Percentiles rank a stretch among this genome's conserved stretches.
phyloP scores from a whole-genome alignment of 2,113 vertebrate genomes.

The Phoxinus phoxinus region DNA sequence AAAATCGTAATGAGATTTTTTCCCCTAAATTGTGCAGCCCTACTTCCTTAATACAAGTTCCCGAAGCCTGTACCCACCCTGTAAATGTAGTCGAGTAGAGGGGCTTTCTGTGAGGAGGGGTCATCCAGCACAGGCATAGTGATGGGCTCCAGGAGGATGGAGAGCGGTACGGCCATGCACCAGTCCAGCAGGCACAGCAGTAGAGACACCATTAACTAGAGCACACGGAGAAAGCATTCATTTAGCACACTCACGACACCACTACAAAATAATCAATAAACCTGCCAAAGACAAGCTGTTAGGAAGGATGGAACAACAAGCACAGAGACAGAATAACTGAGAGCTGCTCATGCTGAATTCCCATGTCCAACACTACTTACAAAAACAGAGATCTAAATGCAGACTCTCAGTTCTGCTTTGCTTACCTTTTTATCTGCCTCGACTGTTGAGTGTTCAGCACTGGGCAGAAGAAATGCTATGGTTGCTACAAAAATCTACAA shows the following conservation, averaged over 20 bases:
- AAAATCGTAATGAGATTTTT: too few relatives aligned
- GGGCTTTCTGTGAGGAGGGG: conserved; percentile 78
- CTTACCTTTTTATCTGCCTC: conserved; percentile 97
- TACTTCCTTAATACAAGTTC: too few relatives aligned
- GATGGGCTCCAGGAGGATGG: conserved; percentile 86
- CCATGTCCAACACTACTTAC: background rate
- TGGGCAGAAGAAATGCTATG: conserved; percentile 93
- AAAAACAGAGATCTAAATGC: background rate
- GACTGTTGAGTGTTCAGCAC: conserved; percentile 89
- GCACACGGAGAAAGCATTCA: conserved; percentile 10
- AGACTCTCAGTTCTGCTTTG: background rate
- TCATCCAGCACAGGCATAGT: conserved; percentile 84
- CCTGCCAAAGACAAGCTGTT: conserved; percentile 4
- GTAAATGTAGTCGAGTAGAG: conserved; percentile 95
- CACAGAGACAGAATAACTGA: background rate
- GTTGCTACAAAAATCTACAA: conserved; percentile 96
- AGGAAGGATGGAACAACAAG: background rate
- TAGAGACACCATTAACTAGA: conserved; percentile 93
- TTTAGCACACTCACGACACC: background rate
- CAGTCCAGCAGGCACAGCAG: conserved; percentile 96
- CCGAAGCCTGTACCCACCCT: conserved; percentile 82
- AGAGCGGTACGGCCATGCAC: conserved; percentile 94
- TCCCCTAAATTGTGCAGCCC: too few relatives aligned
- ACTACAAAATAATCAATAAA: conserved; percentile 8
- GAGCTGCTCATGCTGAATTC: conserved; percentile 11